Evolutionary conservation across 2,797 vertebrate species (phyloP), one percentile per base, ranked within the genome.

Genomic region (Heteromormyrus szaboi): DNA sequence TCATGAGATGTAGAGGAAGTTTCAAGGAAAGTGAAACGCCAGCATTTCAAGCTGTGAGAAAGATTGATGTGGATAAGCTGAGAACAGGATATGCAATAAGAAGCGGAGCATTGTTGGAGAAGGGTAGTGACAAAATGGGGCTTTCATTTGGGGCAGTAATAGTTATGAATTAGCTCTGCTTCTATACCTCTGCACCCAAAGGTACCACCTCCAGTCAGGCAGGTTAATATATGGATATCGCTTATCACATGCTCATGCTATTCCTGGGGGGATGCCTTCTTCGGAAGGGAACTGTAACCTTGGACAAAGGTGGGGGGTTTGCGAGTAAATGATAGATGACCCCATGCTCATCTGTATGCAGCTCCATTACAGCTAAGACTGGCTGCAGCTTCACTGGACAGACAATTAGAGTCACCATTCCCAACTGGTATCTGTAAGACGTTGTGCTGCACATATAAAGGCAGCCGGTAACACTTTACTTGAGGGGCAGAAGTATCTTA

Each of bases 231-330:
- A 83, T 83, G 44, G 62, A 12, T 17, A 37, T 37, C 3, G 3
- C 65, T 37, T 33, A 33, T 76, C 33, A 76, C 79, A 25, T 86
- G 84, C 3, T 33, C 50, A 53, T 12, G 37, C 14, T 14, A 6
- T 41, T 50, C 53, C 81, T 85, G 76, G 85, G 91, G 51, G 81
- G 56, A 65, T 81, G 87, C 19, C 62, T 88, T 6, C 91, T 90
- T 62, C 90, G 86, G 37, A 90, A 5, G 41, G 41, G 22, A 65
- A 25, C 59, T 29, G 56, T 48, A 19, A 33, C 85, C 41, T 22
- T 44, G 56, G 56, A 68, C 5, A 72, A n/a, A n/a, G 44, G 41
- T 17, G 25, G 56, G 37, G 54, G 51, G 76, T 41, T 81, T 56
- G 72, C 4, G 41, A 37, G 41, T 53, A 54, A 44, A 59, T 17